Conservation (phyloP, 2,797 vertebrate genomes). For the Echeneis naucrates region DNA sequence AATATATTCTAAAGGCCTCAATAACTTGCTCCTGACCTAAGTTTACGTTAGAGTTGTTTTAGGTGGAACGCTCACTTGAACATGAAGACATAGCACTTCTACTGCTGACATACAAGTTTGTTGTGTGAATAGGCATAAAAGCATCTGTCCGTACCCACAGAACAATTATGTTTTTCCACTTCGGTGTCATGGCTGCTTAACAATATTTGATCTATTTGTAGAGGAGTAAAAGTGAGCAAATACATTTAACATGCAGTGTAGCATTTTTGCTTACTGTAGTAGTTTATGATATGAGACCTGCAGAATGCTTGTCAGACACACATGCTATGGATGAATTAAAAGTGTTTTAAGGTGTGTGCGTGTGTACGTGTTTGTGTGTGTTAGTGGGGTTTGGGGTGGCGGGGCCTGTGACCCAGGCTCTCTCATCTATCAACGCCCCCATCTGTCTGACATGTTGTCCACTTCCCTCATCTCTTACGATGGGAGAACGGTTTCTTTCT, state of each 20-base stretch:
- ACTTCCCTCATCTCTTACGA: slow-evolving; percentile 55
- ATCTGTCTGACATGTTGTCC: slow-evolving; percentile 70
- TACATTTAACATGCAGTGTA: neutral
- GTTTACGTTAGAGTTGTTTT: slow-evolving; percentile 18
- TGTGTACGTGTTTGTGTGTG: slow-evolving; percentile 48
- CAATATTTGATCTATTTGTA: slow-evolving; percentile 7
- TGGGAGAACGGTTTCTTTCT: slow-evolving; percentile 27
- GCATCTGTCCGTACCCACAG: slow-evolving; percentile 10
- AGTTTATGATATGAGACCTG: slow-evolving; percentile 1
- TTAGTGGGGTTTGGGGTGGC: slow-evolving; percentile 27
- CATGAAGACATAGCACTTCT: slow-evolving; percentile 8
- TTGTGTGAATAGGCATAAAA: slow-evolving; percentile 1
- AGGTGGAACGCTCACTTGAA: slow-evolving; percentile 12
- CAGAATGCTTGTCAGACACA: slow-evolving; percentile 28
- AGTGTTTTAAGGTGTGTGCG: slow-evolving; percentile 30
- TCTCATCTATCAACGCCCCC: slow-evolving; percentile 83
- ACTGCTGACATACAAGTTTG: slow-evolving; percentile 1
- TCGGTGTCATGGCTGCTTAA: slow-evolving; percentile 6
- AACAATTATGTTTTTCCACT: slow-evolving; percentile 17
- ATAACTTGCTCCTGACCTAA: neutral
- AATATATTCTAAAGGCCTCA: neutral
- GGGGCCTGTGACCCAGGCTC: slow-evolving; percentile 73
- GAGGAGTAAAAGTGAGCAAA: neutral
- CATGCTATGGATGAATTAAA: slow-evolving; percentile 9
- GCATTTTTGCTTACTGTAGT: slow-evolving; percentile 3